phyloP scores from a whole-genome alignment of 37 sponge, comb jelly and placozoan genomes.

The Cliona cf. orientalis region DNA sequence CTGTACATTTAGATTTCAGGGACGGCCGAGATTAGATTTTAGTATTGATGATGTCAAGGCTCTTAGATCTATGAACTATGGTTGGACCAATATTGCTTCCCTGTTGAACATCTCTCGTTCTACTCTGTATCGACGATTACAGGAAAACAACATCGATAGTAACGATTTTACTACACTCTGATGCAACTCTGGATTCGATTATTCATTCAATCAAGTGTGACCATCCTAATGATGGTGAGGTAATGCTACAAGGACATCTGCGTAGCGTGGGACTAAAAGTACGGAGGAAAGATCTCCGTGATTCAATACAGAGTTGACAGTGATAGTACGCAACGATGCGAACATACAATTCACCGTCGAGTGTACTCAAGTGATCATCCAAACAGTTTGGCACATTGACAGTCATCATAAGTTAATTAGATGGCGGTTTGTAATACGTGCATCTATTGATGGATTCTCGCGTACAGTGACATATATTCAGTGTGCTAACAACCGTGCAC shows the following conservation, averaged over 20 bases:
- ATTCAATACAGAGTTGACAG: constrained; percentile 50
- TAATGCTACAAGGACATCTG: constrained; percentile 24
- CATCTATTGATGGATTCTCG: constrained; percentile 32
- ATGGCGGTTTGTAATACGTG: constrained; percentile 48
- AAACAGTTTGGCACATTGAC: constrained; percentile 45
- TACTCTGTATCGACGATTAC: constrained; percentile 19
- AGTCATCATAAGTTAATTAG: constrained; percentile 26
- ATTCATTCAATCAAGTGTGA: constrained; percentile 1
- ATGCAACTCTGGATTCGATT: constrained; percentile 7
- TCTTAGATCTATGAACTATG: background rate
- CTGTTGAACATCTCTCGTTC: constrained; percentile 6
- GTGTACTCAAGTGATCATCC: constrained; percentile 22
- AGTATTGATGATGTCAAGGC: background rate
- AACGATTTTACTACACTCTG: background rate
- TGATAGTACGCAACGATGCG: constrained; percentile 4
- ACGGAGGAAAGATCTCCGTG: constrained; percentile 1
- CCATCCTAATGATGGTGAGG: constrained; percentile 50
- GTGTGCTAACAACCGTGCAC: constrained; percentile 40
- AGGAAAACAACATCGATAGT: background rate
- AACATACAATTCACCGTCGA: constrained; percentile 14
- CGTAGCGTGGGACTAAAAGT: constrained; percentile 9
- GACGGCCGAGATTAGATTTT: background rate
- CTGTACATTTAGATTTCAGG: background rate
- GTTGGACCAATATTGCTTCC: constrained; percentile 4
- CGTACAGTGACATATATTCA: constrained; percentile 15